Evolutionary conservation across 2,888 invertebrate species (phyloP).

Genomic region (Timema cristinae): DNA sequence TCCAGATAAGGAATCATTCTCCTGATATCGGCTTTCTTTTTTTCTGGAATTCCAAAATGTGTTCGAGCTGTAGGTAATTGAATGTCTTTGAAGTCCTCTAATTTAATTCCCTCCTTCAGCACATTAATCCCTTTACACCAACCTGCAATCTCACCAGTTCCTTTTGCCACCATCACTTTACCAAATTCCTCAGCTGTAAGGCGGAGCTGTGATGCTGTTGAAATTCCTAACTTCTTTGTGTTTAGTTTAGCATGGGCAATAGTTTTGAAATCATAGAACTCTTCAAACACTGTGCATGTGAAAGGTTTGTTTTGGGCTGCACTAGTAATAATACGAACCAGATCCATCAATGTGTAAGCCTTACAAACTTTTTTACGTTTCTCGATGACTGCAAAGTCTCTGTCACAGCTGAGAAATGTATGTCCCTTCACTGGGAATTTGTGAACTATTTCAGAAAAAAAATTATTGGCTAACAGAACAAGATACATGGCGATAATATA

Average conservation of each 20-base stretch:
- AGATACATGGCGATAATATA: not conserved
- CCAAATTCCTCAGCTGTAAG: not conserved
- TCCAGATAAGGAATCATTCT: too few species aligned
- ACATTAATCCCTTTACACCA: not conserved
- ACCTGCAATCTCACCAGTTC: not conserved
- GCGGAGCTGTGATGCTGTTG: too few species aligned
- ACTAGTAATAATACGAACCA: not conserved
- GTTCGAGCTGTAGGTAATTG: too few species aligned
- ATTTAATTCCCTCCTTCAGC: not conserved
- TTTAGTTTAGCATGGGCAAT: not conserved
- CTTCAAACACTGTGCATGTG: not conserved
- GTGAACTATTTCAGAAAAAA: slow-evolving; percentile 1
- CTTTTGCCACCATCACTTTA: not conserved
- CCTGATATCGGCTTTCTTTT: too few species aligned
- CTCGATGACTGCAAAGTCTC: not conserved
- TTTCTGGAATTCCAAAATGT: too few species aligned
- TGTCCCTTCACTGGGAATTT: not conserved
- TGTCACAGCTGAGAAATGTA: not conserved
- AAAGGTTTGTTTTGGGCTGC: not conserved
- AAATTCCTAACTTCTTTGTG: not conserved
- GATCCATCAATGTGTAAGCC: not conserved
- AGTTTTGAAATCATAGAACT: slow-evolving; percentile 5
- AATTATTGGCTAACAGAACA: not conserved
- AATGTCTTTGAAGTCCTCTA: not conserved
- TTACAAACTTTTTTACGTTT: not conserved